Base-by-base conservation (phyloP, 2,888 invertebrate genomes). In the Nemotelus nigrinus region DNA sequence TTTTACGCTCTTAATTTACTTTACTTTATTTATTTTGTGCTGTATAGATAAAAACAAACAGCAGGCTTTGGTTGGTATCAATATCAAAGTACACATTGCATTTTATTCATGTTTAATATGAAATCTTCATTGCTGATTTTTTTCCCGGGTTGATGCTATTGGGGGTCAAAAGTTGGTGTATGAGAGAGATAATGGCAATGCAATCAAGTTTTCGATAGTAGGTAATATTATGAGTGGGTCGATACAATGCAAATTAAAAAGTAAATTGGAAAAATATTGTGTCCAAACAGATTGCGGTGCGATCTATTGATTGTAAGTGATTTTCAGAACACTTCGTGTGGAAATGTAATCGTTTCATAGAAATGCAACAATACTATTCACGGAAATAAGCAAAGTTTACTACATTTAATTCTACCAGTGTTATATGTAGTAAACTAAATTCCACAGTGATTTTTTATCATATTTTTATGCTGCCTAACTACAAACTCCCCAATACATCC, bases 41-140 rank as follows among this genome's bases (percentile, higher is more conserved):
- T 68, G 68, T 68, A 68, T 50, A 68, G 68, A 68, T 68, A 68
- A 63, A 43, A 63, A 68, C 68, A 2, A 48, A 65, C 8, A 63
- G 45, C 45, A 45, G 41, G 65, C 68, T 63, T 41, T 7, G 45
- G 25, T 68, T 65, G n/a, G 44, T 68, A 68, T 41, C 8, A 70
- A 70, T 70, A 55, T 3, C 55, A 70, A 70, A 68, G 68, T 68
- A 68, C 70, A 53, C 25, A 39, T 3, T 3, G 25, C 47, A 48
- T 10, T 67, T 67, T 67, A 68, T 70, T n/a, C 60, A 25, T 41
- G 41, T 60, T 60, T 60, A 39, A 4, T 60, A 7, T 41, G 3
- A 39, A 4, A 25, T 0, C 25, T 25, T 25, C 25, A 60, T 3
- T 41, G 39, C 53, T 70, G 63, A 43, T 63, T 63, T 4, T 63